Percentiles rank a stretch among this genome's conserved stretches.
Evolutionary conservation across 2,797 vertebrate genomes (phyloP).

Genomic region (Anisognathus igniventris): DNA sequence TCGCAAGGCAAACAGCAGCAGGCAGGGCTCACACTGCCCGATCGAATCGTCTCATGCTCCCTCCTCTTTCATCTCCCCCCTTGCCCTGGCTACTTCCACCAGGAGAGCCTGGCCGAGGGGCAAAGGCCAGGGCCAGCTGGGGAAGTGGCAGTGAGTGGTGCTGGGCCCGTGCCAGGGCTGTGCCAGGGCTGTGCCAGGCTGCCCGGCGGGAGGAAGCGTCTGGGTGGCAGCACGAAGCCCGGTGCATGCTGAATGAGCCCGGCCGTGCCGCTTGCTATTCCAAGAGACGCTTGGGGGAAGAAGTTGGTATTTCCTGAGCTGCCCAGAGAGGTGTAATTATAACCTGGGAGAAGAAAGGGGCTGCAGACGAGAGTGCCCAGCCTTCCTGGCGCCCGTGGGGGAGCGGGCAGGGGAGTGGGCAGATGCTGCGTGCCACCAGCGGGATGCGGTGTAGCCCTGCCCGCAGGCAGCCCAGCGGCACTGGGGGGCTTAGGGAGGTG

Average conservation of each 20-base stretch:
- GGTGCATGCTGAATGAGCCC: constrained; percentile 32
- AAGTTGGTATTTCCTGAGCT: constrained; percentile 49
- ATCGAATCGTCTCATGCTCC: background rate
- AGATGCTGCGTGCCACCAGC: background rate
- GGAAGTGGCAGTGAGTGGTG: background rate
- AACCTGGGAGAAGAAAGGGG: constrained; percentile 44
- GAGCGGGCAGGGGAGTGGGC: background rate
- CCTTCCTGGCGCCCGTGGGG: background rate
- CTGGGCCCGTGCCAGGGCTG: background rate
- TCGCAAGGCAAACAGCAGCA: constrained; percentile 44
- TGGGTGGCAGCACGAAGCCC: constrained; percentile 4
- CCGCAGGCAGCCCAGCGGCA: accelerated
- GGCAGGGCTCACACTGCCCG: background rate
- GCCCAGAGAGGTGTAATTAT: constrained; percentile 27
- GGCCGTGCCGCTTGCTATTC: constrained; percentile 43
- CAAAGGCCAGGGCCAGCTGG: constrained; percentile 1
- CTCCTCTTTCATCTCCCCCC: constrained; percentile 6
- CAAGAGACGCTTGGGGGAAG: constrained; percentile 39
- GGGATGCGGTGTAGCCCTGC: background rate
- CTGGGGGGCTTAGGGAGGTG: background rate
- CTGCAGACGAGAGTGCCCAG: constrained; percentile 11
- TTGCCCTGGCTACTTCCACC: background rate
- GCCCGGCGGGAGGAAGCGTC: constrained; percentile 23
- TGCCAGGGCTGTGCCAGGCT: constrained; percentile 8
- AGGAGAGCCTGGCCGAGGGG: constrained; percentile 26